Evolutionary conservation across 2,797 vertebrate genomes (phyloP), one percentile per base, ranked within the genome.

Genomic region (Hirundo rustica): DNA sequence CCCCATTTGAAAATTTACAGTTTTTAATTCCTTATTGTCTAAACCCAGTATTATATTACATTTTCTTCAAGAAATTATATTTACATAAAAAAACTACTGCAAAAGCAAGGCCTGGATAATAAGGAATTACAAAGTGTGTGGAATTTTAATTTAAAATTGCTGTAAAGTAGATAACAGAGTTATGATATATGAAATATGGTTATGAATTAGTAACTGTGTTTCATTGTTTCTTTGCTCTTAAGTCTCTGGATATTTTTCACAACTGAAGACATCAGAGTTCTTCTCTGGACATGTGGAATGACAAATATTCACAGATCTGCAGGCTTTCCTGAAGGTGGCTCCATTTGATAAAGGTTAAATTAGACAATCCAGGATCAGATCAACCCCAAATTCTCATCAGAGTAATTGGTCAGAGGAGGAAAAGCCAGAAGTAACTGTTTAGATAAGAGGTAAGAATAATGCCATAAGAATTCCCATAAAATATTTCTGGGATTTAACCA

Each of bases 271-370:
- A 1, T 9, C 57, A 73, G 16, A 19, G 2, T 29, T 34, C 17
- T 80, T 80, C 64, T 57, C 26, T 54, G 79, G 54, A 74, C 42
- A 9, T 13, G 38, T 11, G 40, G 36, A 72, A 81, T 61, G 44
- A 53, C 47, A 92, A 85, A 64, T 75, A 84, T 70, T 78, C 64
- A 92, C 38, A 82, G 27, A 92, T 93, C 60, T 22, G 2, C 65
- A 73, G 60, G 55, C 74, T 73, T 92, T 97, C 95, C 95, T 96
- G 94, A 97, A 97, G 96, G 92, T 95, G 92, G 92, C 94, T 96
- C 94, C 79, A 91, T 96, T 88, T 92, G 83, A 85, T 71, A 96
- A 95, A 96, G 48, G 88, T 92, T 95, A 97, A 81, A 2, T 89
- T 73, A 93, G 48, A 78, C 22, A 86, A 78, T 27, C 34, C 42